phyloP scores from a whole-genome alignment of 2,113 vertebrate species.

The Megalops atlanticus region DNA sequence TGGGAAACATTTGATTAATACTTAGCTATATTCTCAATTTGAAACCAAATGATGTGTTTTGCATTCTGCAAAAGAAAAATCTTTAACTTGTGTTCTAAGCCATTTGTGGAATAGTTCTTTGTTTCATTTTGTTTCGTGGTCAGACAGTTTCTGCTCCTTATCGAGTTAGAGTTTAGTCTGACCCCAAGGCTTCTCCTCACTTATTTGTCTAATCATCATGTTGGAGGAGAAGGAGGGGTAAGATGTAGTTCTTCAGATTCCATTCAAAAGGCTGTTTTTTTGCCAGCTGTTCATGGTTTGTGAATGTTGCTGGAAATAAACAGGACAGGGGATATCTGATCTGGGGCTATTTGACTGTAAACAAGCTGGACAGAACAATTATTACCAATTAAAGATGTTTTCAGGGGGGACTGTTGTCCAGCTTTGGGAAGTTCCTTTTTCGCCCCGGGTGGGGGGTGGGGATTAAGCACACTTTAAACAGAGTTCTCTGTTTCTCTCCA shows the following conservation, averaged over 20 bases:
- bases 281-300: constrained; percentile 70
- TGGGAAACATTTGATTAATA: neutral
- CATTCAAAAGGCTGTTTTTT: constrained; percentile 54
- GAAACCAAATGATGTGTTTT: constrained; percentile 24
- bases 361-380: constrained; percentile 69
- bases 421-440: constrained; percentile 30
- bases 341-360: constrained; percentile 73
- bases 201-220: constrained; percentile 65
- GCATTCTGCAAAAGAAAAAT: constrained; percentile 3
- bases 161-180: constrained; percentile 62
- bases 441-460: constrained; percentile 39
- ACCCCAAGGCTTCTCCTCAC: constrained; percentile 54
- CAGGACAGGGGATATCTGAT: constrained; percentile 76
- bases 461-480: constrained; percentile 9
- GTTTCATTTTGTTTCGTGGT: constrained; percentile 51
- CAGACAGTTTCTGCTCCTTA: constrained; percentile 54
- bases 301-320: constrained; percentile 71
- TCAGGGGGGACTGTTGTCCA: constrained; percentile 33
- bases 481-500: constrained; percentile 37
- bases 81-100: constrained; percentile 18
- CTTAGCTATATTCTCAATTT: neutral
- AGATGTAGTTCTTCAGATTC: constrained; percentile 46
- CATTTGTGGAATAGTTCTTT: constrained; percentile 43
- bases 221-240: constrained; percentile 34
- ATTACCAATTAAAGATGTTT: constrained; percentile 58